phyloP scores from a whole-genome alignment of 2,797 vertebrate genomes.

The Trachurus trachurus region DNA sequence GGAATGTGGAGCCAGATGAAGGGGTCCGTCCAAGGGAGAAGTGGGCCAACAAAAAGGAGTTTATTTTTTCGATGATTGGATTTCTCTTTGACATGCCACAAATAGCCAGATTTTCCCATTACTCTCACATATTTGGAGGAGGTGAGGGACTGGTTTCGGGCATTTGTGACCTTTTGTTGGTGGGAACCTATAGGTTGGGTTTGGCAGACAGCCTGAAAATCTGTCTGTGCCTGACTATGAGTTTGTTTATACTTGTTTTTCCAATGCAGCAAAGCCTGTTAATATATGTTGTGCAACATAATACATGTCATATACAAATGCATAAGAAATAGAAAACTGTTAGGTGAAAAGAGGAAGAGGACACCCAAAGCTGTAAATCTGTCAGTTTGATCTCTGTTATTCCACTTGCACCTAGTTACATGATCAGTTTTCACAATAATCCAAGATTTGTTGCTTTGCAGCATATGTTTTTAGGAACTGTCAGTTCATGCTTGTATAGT shows the following conservation, averaged over 20 bases:
- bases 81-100: constrained; percentile 93
- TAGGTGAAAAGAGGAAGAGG: too few species aligned
- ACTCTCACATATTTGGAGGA: constrained; percentile 88
- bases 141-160: constrained; percentile 71
- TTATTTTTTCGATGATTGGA: constrained; percentile 92
- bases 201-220: not conserved
- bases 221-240: not conserved
- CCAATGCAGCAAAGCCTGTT: too few species aligned
- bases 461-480: too few species aligned
- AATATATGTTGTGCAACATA: too few species aligned
- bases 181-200: not conserved
- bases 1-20: constrained; percentile 34
- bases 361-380: too few species aligned
- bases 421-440: not conserved
- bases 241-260: too few species aligned
- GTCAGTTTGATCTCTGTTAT: not conserved
- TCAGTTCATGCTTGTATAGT: too few species aligned
- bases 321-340: not conserved
- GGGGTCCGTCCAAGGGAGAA: constrained; percentile 85
- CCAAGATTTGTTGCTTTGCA: not conserved
- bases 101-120: constrained; percentile 94
- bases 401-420: not conserved
- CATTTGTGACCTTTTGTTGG: not conserved
- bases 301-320: not conserved
- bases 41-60: constrained; percentile 93